Conservation (phyloP, 2,797 vertebrate species). For the Chrysocyon brachyurus region DNA sequence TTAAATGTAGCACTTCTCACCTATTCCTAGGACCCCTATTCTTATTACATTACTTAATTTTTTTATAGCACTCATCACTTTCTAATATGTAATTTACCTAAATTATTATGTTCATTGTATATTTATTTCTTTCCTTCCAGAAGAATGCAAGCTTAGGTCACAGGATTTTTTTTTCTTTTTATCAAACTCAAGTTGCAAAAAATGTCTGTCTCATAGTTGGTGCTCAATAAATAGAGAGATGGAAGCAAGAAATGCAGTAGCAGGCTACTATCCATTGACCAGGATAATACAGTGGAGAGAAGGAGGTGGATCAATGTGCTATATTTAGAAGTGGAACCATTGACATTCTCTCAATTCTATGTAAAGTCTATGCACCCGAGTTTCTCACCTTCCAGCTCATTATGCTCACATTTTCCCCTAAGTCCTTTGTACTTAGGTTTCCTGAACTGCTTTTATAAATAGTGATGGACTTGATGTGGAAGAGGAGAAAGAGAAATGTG, state of each 20-base stretch:
- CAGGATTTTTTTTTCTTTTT: not conserved
- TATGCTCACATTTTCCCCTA: not conserved
- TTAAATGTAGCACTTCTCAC: not conserved
- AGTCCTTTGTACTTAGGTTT: not conserved
- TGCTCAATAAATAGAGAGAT: not conserved
- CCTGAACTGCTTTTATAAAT: not conserved
- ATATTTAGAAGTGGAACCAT: not conserved
- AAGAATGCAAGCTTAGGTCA: not conserved
- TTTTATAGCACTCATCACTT: not conserved
- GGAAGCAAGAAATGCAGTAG: not conserved
- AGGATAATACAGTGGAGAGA: not conserved
- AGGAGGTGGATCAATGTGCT: not conserved
- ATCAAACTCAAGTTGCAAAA: not conserved
- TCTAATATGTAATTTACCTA: not conserved
- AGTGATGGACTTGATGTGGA: not conserved
- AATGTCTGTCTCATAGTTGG: not conserved
- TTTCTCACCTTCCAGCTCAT: not conserved
- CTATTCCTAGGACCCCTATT: not conserved
- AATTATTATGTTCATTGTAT: not conserved
- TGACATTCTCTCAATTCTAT: not conserved
- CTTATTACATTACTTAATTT: not conserved
- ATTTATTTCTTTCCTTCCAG: not conserved
- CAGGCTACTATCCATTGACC: not conserved
- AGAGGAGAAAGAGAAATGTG: not conserved
- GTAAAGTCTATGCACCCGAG: not conserved